phyloP scores from a whole-genome alignment of 2,888 invertebrate species.

The Maniola hyperantus region DNA sequence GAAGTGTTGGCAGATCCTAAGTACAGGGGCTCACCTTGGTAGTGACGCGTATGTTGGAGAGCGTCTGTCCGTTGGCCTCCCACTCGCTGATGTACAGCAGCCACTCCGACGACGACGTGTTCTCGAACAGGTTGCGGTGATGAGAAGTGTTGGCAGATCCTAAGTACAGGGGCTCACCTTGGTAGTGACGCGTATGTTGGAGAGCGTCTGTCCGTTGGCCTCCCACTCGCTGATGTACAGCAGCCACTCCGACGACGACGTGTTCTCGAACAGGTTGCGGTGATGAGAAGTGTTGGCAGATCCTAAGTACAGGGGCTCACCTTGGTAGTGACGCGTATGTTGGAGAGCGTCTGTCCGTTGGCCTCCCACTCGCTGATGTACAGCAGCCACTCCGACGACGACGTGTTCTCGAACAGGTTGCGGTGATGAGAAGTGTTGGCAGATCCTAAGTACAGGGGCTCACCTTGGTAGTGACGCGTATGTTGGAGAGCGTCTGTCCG shows the following conservation, averaged over 20 bases:
- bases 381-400: conserved; percentile 95
- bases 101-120: conserved; percentile 95
- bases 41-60: conserved; percentile 94
- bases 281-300: neutral
- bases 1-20: neutral
- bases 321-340: conserved; percentile 95
- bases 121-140: conserved; percentile 92
- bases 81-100: conserved; percentile 96
- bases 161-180: conserved; percentile 82
- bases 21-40: conserved; percentile 85
- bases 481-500: conserved; percentile 91
- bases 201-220: conserved; percentile 87
- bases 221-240: conserved; percentile 97
- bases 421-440: neutral
- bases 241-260: conserved; percentile 95
- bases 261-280: conserved; percentile 93
- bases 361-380: conserved; percentile 97
- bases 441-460: no score
- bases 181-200: conserved; percentile 95
- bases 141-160: neutral
- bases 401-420: conserved; percentile 93
- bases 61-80: conserved; percentile 88
- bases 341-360: conserved; percentile 89
- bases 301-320: no score
- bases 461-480: conserved; percentile 94